Base-by-base conservation (phyloP, 2,113 vertebrate genomes). In the Pyxicephalus adspersus region DNA sequence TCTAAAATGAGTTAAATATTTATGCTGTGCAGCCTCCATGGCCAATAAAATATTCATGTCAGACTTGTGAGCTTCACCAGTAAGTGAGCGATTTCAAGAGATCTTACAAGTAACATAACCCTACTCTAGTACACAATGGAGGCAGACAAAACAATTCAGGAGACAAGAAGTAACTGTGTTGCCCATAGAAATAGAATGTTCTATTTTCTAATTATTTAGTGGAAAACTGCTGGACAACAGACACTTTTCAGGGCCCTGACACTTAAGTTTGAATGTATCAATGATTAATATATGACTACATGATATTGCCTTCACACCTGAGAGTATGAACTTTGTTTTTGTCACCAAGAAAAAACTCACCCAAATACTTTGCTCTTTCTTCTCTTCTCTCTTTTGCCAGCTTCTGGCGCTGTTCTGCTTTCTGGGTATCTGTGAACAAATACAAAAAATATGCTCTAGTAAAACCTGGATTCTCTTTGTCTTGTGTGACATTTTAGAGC, bases 331-430 rank as follows among this genome's bases (percentile, higher is more conserved):
- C n/a, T n/a, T n/a, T n/a, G 23, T 68, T 61, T 61, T 1, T 51
- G 17, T 11, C 34, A 25, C 13, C 26, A 15, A 22, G 34, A 22
- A 31, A 38, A 20, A 17, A 85, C 96, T 95, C 86, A 99, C 97
- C 97, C 52, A 99, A 91, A 90, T 96, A 96, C 89, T 96, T 98
- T 86, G 96, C 96, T 66, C 96, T 91, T 57, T 99, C 96, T 84
- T 97, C 96, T 8, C 98, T 90, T 15, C 97, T 91, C 84, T 98
- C 95, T 86, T 96, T 96, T 0, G 96, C 98, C 81, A 94, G 92
- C 83, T 94, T 96, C 89, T 97, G 96, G 81, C 96, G 93, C 3
- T 97, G 96, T 76, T 95, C 95, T 66, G 95, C 92, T 86, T 96
- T 99, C 78, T 95, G 91, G 3, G 86, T 74, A 85, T 98, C 98